Evolutionary conservation across 2,113 vertebrate species (phyloP).

Genomic region (Limnothrissa miodon): DNA sequence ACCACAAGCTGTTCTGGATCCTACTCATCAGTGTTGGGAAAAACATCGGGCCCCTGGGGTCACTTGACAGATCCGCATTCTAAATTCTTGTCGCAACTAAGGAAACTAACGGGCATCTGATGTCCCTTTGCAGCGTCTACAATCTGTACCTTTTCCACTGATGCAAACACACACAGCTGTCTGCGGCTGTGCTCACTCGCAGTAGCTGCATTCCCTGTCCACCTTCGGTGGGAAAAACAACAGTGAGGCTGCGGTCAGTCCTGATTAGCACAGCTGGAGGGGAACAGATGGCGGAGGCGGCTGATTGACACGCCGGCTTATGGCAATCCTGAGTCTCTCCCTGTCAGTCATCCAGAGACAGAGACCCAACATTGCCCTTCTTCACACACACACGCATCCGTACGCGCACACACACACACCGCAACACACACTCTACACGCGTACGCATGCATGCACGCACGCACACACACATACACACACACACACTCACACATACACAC

Average conservation of each 20-base stretch:
- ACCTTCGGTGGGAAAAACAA: background rate
- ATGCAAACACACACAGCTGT: too few species aligned
- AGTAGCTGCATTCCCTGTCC: background rate
- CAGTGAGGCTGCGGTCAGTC: background rate
- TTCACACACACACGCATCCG: background rate
- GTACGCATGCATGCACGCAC: background rate
- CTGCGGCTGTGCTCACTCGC: too few species aligned
- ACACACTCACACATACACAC: background rate
- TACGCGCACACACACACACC: background rate
- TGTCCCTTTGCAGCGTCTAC: background rate
- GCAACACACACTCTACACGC: too few species aligned
- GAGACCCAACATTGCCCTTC: background rate
- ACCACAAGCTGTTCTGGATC: background rate
- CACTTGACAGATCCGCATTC: background rate
- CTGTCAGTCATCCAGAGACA: background rate
- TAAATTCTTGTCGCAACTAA: background rate
- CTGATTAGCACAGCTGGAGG: constrained; percentile 3
- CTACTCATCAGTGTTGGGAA: background rate
- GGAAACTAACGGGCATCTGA: background rate
- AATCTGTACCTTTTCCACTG: background rate
- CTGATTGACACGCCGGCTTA: constrained; percentile 7
- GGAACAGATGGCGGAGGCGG: background rate
- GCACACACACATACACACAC: background rate
- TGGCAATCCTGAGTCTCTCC: background rate
- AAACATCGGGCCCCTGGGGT: background rate